Evolutionary conservation across 1,140 invertebrate genomes (phyloP).

Genomic region (Zaprionus camerounensis): DNA sequence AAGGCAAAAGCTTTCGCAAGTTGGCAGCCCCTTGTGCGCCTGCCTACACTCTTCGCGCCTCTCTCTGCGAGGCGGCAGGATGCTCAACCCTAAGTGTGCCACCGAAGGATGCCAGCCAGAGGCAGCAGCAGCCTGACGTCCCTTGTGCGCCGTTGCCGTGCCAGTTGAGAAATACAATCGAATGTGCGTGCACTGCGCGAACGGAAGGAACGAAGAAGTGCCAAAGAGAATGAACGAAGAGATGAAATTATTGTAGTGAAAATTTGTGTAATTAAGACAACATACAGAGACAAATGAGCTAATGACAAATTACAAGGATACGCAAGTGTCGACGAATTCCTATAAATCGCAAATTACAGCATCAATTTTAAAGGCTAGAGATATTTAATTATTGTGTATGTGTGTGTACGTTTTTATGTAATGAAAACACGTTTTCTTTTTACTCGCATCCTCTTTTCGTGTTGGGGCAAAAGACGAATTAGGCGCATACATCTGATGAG

Average conservation of each 20-base stretch:
- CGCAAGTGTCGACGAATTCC: conserved; percentile 16
- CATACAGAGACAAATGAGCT: conserved; percentile 8
- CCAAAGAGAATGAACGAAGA: conserved; percentile 43
- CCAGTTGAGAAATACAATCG: conserved; percentile 63
- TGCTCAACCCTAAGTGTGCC: conserved; percentile 54
- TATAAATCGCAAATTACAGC: conserved; percentile 42
- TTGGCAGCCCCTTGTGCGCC: conserved; percentile 31
- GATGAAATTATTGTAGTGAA: conserved; percentile 72
- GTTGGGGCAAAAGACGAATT: conserved; percentile 14
- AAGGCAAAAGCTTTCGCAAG: conserved; percentile 36
- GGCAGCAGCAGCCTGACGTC: conserved; percentile 65
- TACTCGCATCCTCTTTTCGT: conserved; percentile 3
- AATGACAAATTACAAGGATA: conserved; percentile 57
- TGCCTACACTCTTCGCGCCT: conserved; percentile 19
- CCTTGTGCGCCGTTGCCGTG: conserved; percentile 73
- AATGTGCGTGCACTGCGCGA: conserved; percentile 67
- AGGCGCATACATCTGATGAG: conserved; percentile 32
- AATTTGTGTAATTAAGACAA: conserved; percentile 65
- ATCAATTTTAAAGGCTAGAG: conserved; percentile 10
- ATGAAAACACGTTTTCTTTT: conserved; percentile 41
- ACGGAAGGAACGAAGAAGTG: conserved; percentile 35
- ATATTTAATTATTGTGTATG: conserved; percentile 44
- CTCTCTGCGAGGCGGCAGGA: conserved; percentile 16
- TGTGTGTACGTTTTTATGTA: conserved; percentile 55
- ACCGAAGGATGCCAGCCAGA: conserved; percentile 10